Percentiles rank a stretch among this genome's conserved stretches.
phyloP scores from a whole-genome alignment of 2,888 invertebrate species.

The Myopa testacea region DNA sequence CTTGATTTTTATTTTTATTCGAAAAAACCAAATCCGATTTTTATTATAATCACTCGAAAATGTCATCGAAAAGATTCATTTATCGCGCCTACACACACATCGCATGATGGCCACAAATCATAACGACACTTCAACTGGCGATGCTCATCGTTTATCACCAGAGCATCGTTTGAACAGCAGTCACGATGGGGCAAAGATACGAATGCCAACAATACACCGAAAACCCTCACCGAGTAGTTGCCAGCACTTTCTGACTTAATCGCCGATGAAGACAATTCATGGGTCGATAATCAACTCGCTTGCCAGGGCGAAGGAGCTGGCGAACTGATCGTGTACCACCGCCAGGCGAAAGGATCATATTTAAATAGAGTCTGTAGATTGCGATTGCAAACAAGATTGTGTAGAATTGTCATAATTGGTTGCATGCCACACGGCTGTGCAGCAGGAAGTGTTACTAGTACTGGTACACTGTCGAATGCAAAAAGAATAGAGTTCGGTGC shows the following conservation, averaged over 20 bases:
- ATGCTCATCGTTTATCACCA: slow-evolving; percentile 6
- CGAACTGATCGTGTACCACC: not conserved
- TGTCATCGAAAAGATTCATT: too few species aligned
- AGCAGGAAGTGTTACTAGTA: not conserved
- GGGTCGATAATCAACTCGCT: too few species aligned
- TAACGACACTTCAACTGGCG: not conserved
- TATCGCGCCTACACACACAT: too few species aligned
- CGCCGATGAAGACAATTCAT: not conserved
- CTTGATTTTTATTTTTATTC: too few species aligned
- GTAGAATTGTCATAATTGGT: slow-evolving; percentile 30
- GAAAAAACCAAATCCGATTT: too few species aligned
- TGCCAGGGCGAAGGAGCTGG: not conserved
- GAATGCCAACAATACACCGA: not conserved
- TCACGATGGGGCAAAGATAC: not conserved
- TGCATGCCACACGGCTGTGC: not conserved
- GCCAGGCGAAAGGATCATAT: slow-evolving; percentile 3
- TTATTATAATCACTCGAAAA: too few species aligned
- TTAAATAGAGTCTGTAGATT: slow-evolving; percentile 27
- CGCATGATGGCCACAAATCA: not conserved
- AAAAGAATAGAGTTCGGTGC: not conserved
- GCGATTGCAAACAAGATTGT: not conserved
- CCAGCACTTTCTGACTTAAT: not conserved
- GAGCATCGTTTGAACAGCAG: not conserved
- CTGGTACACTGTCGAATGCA: not conserved
- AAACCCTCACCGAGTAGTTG: not conserved